Percentiles rank a stretch among this genome's conserved stretches.
Evolutionary conservation across 2,797 vertebrate genomes (phyloP).

Genomic region (Emys orbicularis): DNA sequence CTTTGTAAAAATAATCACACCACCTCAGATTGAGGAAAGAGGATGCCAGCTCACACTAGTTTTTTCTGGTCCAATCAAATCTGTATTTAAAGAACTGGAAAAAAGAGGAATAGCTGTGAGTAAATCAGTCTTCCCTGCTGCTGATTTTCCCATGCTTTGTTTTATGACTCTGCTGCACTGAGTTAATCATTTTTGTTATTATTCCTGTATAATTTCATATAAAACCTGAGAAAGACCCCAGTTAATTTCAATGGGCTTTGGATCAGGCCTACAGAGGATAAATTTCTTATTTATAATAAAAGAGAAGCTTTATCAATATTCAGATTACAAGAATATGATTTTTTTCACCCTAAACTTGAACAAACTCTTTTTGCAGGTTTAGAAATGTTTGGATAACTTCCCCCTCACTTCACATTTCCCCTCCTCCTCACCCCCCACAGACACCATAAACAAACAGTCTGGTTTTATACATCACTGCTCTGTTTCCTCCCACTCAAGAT

Average conservation of each 20-base stretch:
- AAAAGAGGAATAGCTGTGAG: constrained; percentile 92
- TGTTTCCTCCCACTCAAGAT: neutral
- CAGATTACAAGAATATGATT: neutral
- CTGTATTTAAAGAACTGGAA: constrained; percentile 88
- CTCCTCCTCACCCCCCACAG: neutral
- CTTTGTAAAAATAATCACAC: constrained; percentile 88
- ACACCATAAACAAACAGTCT: neutral
- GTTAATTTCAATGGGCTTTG: neutral
- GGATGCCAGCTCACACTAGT: constrained; percentile 93
- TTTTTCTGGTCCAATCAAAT: constrained; percentile 86
- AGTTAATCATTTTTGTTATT: neutral
- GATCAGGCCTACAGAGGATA: neutral
- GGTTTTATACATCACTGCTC: neutral
- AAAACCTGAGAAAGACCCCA: neutral
- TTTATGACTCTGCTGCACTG: neutral
- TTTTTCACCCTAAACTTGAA: neutral
- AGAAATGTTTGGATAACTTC: neutral
- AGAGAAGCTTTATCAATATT: neutral
- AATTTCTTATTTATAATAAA: neutral
- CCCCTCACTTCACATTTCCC: neutral
- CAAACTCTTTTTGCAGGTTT: neutral
- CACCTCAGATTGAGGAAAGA: constrained; percentile 83
- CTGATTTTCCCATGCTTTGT: neutral
- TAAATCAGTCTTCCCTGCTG: constrained; percentile 46
- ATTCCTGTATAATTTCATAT: neutral